phyloP scores from a whole-genome alignment of 2,888 invertebrate genomes.

The Margaritifera margaritifera region DNA sequence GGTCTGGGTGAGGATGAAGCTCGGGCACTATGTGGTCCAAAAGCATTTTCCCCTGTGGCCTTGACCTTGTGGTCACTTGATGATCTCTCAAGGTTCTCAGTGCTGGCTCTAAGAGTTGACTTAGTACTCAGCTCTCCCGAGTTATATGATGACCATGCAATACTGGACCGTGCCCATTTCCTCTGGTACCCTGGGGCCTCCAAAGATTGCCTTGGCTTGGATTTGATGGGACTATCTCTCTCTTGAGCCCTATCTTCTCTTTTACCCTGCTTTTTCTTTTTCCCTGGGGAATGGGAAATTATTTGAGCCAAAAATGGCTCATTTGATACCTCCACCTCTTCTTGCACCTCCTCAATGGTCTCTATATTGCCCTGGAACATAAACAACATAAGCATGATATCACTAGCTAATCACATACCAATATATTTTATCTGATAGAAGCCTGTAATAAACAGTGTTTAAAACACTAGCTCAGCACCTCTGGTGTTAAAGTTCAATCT shows the following conservation, averaged over 20 bases:
- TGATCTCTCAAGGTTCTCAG: conserved; percentile 1
- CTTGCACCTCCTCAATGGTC: too few species aligned
- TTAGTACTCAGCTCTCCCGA: conserved; percentile 58
- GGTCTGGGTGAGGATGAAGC: conserved; percentile 8
- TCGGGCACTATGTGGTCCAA: conserved; percentile 3
- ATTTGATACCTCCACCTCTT: conserved; percentile 2
- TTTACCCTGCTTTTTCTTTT: conserved; percentile 16
- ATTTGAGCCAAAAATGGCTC: conserved; percentile 40
- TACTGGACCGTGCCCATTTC: conserved; percentile 62
- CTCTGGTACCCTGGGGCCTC: conserved; percentile 47
- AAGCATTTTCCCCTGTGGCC: background rate
- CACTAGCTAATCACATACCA: too few species aligned
- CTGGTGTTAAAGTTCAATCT: too few species aligned
- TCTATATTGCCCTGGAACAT: too few species aligned
- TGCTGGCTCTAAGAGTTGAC: conserved; percentile 33
- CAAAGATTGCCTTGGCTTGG: conserved; percentile 43
- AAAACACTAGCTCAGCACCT: too few species aligned
- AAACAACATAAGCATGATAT: too few species aligned
- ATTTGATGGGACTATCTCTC: conserved; percentile 18
- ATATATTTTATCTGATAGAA: too few species aligned
- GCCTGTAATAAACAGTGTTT: too few species aligned
- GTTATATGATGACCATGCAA: conserved; percentile 61
- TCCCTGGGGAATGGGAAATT: conserved; percentile 18
- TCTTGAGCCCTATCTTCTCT: conserved; percentile 1
- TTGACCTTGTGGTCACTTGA: conserved; percentile 5